Evolutionary conservation across 2,113 vertebrate species (phyloP).

Genomic region (Apus apus): DNA sequence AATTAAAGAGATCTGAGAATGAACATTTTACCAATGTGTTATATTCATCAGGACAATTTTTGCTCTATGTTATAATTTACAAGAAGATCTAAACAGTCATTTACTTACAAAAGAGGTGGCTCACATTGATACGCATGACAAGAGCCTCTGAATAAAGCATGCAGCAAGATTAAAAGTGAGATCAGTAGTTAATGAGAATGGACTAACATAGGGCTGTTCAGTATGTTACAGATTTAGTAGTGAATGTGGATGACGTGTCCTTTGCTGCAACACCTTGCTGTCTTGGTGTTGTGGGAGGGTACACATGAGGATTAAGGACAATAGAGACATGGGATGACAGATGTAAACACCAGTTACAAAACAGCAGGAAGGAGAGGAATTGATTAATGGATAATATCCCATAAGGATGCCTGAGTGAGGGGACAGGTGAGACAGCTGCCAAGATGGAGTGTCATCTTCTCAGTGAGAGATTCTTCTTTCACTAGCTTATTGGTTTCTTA

Average conservation of each 20-base stretch:
- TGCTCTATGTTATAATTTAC: conserved; percentile 2
- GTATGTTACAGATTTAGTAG: conserved; percentile 30
- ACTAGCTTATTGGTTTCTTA: background rate
- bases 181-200: conserved; percentile 26
- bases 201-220: conserved; percentile 14
- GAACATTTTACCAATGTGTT: background rate
- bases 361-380: background rate
- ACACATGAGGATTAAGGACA: conserved; percentile 24
- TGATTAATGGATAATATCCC: background rate
- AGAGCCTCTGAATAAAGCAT: conserved; percentile 32
- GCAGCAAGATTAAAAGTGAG: background rate
- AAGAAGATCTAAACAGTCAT: conserved; percentile 12
- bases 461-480: background rate
- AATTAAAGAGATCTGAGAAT: background rate
- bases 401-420: background rate
- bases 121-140: background rate
- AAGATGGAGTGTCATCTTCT: background rate
- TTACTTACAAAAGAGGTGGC: conserved; percentile 39
- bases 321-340: background rate
- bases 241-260: conserved; percentile 2
- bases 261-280: background rate
- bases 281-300: conserved; percentile 3
- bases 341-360: background rate
- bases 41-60: background rate
- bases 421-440: background rate